Evolutionary conservation across 2,113 vertebrate genomes (phyloP).

Genomic region (Colaptes auratus): DNA sequence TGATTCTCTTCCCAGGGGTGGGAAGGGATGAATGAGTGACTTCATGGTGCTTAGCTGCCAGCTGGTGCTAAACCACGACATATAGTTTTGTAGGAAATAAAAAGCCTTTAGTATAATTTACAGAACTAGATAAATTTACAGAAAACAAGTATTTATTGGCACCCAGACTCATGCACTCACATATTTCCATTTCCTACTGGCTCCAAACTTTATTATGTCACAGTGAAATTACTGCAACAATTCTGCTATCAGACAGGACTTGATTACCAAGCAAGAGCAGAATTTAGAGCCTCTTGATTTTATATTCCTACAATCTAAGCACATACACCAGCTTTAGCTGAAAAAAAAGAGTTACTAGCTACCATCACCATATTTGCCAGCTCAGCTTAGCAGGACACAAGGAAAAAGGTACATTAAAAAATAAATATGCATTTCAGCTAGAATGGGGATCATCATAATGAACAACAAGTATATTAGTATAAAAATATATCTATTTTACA

Average conservation of each 20-base stretch:
- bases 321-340: background rate
- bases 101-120: background rate
- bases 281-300: background rate
- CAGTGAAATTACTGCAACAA: background rate
- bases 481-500: background rate
- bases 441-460: background rate
- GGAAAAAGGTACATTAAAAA: background rate
- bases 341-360: background rate
- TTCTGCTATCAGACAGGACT: background rate
- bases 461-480: background rate
- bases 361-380: background rate
- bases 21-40: background rate
- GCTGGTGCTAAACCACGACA: background rate
- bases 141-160: background rate
- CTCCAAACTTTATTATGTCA: background rate
- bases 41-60: background rate
- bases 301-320: background rate
- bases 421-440: background rate
- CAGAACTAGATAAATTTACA: background rate
- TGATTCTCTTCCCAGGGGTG: background rate
- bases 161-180: background rate
- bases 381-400: background rate
- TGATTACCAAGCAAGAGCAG: background rate
- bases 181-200: background rate
- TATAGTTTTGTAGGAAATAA: background rate